Evolutionary conservation across 2,113 vertebrate genomes (phyloP), one percentile per base, ranked within the genome.

Genomic region (Thermophis baileyi): DNA sequence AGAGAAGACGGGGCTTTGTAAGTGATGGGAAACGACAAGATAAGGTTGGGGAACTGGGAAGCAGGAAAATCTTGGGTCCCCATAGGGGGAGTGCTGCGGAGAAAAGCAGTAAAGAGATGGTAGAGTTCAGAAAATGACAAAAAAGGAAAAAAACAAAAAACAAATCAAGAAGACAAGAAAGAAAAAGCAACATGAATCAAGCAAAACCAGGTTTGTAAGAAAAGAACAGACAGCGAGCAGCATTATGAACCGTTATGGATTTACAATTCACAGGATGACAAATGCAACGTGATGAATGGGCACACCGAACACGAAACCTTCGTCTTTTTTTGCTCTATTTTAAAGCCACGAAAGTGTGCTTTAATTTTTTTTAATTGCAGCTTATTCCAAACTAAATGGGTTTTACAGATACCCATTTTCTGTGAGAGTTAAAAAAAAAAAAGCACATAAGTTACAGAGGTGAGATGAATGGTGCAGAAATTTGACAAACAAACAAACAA

Each of bases 11-110:
- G 98, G 98, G 97, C 96, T 98, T 97, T 97, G 97, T 98, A 97
- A 98, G 97, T 97, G 98, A 98, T 96, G 98, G 97, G 97, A 96
- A 98, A 96, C 97, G 98, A 97, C 98, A 97, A 97, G 98, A 98
- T 96, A 99, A 98, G 97, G 98, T 93, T 95, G 98, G 98, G 98
- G 98, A 98, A 97, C 98, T 99, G 97, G 98, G 98, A 97, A 97
- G 98, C 97, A 98, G 97, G 98, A 98, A 98, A 97, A 98, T 98
- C 98, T 98, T 98, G 97, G 97, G 98, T 96, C 98, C 97, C 97
- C 98, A 96, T 91, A 97, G 97, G 97, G 93, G 96, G 97, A 96
- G 98, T 98, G 97, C 98, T 98, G 98, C 94, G 97, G 97, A 98
- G 97, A 97, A 97, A 98, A 97, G 97, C 96, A 96, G 97, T 96